These are phyloP conservation scores for Procambarus virginalis DNA, from an alignment of 1,140 invertebrate genomes.

Conservation along the genomic window DNA sequence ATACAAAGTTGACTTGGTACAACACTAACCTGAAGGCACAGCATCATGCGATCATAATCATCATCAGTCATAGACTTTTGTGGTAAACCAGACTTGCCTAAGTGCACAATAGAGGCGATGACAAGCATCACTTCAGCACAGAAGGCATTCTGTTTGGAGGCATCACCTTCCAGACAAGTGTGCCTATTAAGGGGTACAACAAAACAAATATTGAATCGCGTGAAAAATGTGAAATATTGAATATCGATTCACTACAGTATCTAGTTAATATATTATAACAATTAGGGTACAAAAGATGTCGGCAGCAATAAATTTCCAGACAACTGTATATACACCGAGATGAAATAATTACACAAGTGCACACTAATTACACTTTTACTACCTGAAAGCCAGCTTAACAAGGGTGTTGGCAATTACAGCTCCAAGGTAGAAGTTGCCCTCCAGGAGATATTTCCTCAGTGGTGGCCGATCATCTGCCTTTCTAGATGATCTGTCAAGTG, in stretches of 20 bases:
- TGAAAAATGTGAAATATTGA: background rate
- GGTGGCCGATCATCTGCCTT: conserved; percentile 83
- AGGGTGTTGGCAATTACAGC: conserved; percentile 92
- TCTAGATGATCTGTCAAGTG: conserved; percentile 75
- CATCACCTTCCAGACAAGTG: conserved; percentile 71
- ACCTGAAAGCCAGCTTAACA: conserved; percentile 80
- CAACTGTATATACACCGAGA: no score
- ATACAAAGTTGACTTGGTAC: background rate
- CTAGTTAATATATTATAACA: no score
- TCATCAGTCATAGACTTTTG: conserved; percentile 92
- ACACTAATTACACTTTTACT: background rate
- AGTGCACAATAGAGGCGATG: conserved; percentile 89
- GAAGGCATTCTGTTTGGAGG: conserved; percentile 79
- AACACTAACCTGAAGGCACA: conserved; percentile 79
- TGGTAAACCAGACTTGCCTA: conserved; percentile 82
- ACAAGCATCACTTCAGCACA: conserved; percentile 91
- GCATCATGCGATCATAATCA: conserved; percentile 91
- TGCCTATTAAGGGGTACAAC: conserved; percentile 56
- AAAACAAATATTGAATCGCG: background rate
- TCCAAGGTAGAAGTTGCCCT: conserved; percentile 97
- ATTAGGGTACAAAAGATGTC: no score
- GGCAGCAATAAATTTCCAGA: no score
- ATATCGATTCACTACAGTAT: no score
- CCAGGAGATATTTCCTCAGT: conserved; percentile 90
- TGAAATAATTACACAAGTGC: no score